Evolutionary conservation across 2,113 vertebrate genomes (phyloP), one percentile per base, ranked within the genome.

Genomic region (Seriola rivoliana): DNA sequence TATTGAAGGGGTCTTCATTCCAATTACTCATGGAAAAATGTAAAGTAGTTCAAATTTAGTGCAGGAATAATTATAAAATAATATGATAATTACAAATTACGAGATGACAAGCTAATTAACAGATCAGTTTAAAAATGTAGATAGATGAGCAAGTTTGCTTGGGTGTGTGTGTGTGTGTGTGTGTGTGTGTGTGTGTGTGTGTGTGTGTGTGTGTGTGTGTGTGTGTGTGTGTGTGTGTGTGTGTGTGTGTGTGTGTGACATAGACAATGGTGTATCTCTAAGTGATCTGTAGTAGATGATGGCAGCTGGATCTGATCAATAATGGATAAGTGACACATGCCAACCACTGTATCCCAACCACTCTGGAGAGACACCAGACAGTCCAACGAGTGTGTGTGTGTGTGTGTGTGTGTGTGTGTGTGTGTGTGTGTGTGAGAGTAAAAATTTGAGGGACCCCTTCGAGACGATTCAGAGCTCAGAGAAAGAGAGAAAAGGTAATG

Each of bases 281-380:
- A 92, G 82, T 91, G 92, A 92, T 89, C 88, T 89, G 88, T 85
- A 82, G 84, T 88, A 69, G 86, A 90, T 80, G 86, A 92, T 81
- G 92, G 91, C 93, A 94, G 92, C 93, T 94, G 93, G 84, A 90
- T 89, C 80, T 92, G 89, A 93, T 94, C 92, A 94, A 94, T 95
- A 93, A 95, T 95, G 81, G 65, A 95, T 95, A 86, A 93, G 85
- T 92, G 92, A 93, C 94, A 93, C 91, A 90, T 93, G 92, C 92
- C 93, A 94, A 88, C 85, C 73, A 92, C 84, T 92, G 92, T 89
- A 88, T 90, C 75, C 54, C 79, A 67, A 81, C 66, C 78, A 81
- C 91, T 90, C 85, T 81, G 80, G 88, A 90, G 89, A 84, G 76
- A 75, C 70, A 80, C 75, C 70, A 85, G 34, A 75, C 85, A 81